A percentile compares a stretch with the other conserved stretches of the same genome.
Evolutionary conservation across 2,888 invertebrate species (phyloP).

Genomic region (Stenurella melanura): DNA sequence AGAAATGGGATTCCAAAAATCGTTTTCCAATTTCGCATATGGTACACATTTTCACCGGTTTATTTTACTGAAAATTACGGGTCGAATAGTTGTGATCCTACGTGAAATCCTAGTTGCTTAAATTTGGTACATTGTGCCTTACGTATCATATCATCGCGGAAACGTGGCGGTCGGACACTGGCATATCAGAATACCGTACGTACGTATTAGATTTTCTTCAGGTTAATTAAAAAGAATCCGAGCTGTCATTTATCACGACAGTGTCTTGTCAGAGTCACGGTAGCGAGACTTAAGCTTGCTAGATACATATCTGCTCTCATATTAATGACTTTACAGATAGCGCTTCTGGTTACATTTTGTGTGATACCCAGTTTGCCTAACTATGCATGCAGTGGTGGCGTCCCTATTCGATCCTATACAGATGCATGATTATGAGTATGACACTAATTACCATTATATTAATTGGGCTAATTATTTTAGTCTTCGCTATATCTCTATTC

Average conservation of each 20-base stretch:
- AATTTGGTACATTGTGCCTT: not conserved
- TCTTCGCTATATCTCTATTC: not conserved
- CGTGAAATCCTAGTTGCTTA: not conserved
- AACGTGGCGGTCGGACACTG: not conserved
- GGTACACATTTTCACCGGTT: too few species aligned
- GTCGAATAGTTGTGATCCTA: not conserved
- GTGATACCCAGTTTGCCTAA: conserved; percentile 12
- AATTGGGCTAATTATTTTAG: not conserved
- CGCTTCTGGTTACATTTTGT: conserved; percentile 55
- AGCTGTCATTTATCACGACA: conserved; percentile 60
- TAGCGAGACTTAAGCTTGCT: conserved; percentile 60
- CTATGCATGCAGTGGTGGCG: conserved; percentile 23
- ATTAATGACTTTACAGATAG: conserved; percentile 66
- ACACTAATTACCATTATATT: not conserved
- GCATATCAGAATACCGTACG: not conserved
- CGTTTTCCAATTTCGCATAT: too few species aligned
- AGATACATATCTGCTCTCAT: conserved; percentile 66
- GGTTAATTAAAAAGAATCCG: conserved; percentile 59
- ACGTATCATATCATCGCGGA: not conserved
- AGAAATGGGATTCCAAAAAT: too few species aligned
- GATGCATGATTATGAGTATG: not conserved
- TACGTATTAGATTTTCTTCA: not conserved
- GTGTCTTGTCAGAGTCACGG: conserved; percentile 62
- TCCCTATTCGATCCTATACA: not conserved
- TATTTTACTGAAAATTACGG: too few species aligned